Evolutionary conservation across 53 echinoderm and acorn worm species (phyloP), one percentile per base, ranked within the genome.

Genomic region (Arbacia lixula): DNA sequence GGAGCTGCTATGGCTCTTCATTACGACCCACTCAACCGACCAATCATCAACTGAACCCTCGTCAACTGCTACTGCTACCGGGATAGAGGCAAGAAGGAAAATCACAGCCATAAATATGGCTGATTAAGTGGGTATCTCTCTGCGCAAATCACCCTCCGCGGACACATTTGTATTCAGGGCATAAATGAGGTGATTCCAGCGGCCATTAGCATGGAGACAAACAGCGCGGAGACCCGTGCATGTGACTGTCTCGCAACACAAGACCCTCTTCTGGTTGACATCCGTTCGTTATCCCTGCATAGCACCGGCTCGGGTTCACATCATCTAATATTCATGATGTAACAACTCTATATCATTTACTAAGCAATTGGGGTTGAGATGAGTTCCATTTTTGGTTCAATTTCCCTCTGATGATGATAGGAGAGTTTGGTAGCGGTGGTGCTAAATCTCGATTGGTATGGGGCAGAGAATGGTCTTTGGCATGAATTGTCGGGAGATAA

Each of bases 281-380:
- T 81, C 82, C 64, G 63, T 81, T 81, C 62, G 43, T n/a, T n/a
- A n/a, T 31, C 32, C 62, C 51, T 40, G 35, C 36, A 49, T n/a
- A n/a, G n/a, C n/a, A 81, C 43, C 64, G 62, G 63, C 82, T 46
- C 30, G 26, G 82, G 63, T 81, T 64, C 43, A 20, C 63, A 49
- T 33, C 63, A 81, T 81, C 82, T 81, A 81, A 81, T 81, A 81
- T 81, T 81, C 62, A 81, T 81, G 82, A 81, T 81, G 82, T 81
- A 81, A 81, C 82, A 46, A 81, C 64, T 81, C 82, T 81, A n/a
- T 81, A 81, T 81, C 82, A 63, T 63, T 81, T 63, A 77, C 78
- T 34, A 24, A 56, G 60, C 58, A 77, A 77, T 77, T 39, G 36
- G 39, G 24, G 37, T 53, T 36, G 60, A 33, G 74, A 74, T 74